These are phyloP conservation scores for Lampris incognitus DNA, from an alignment of 2,113 vertebrate species.

Conservation along the genomic window DNA sequence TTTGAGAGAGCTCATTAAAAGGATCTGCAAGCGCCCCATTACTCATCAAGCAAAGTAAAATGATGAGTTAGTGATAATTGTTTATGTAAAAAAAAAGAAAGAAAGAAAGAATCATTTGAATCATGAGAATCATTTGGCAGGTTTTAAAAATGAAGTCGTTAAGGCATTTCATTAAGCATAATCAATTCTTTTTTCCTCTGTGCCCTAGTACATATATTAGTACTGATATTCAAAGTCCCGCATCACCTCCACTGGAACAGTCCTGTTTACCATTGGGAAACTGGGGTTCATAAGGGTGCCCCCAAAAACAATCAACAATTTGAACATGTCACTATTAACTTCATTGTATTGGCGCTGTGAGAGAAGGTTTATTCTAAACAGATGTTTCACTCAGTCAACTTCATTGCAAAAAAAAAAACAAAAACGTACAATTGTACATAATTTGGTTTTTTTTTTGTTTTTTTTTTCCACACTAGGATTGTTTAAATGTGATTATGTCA, in stretches of 20 bases:
- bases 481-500: too few species aligned
- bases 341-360: too few species aligned
- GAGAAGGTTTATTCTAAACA: too few species aligned
- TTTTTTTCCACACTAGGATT: too few species aligned
- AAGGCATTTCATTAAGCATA: background rate
- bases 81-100: conserved; percentile 31
- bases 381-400: too few species aligned
- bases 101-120: background rate
- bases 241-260: background rate
- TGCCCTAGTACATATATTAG: background rate
- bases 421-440: too few species aligned
- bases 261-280: background rate
- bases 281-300: background rate
- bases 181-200: background rate
- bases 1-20: conserved; percentile 56
- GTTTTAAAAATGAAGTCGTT: background rate
- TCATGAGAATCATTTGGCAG: conserved; percentile 8
- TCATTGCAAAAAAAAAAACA: too few species aligned
- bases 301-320: background rate
- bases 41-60: conserved; percentile 60
- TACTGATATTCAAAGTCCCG: background rate
- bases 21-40: conserved; percentile 49
- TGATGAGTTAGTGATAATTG: conserved; percentile 49
- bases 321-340: too few species aligned
- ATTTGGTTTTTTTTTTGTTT: too few species aligned